phyloP scores from a whole-genome alignment of 2,888 invertebrate species.

The Dichetophora obliterata region DNA sequence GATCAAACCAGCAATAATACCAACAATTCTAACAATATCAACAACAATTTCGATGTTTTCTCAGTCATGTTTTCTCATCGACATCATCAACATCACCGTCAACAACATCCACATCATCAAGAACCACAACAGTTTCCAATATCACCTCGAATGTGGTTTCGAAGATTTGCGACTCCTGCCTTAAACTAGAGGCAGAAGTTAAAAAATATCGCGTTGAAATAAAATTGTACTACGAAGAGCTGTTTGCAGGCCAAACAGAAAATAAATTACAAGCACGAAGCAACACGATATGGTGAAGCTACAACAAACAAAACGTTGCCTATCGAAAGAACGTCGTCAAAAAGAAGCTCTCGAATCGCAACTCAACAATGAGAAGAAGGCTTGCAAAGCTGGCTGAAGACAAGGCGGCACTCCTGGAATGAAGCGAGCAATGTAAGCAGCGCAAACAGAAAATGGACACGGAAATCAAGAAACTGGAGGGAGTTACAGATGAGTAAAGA shows the following conservation, averaged over 20 bases:
- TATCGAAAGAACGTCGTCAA: conserved; percentile 85
- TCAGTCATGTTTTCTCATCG: conserved; percentile 52
- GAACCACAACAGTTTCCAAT: conserved; percentile 63
- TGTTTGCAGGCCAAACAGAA: too few species aligned
- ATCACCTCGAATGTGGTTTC: conserved; percentile 68
- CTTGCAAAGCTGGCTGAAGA: conserved; percentile 73
- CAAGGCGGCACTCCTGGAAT: conserved; percentile 73
- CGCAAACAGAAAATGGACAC: too few species aligned
- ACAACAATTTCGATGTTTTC: conserved; percentile 48
- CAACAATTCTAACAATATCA: too few species aligned
- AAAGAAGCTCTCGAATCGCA: conserved; percentile 81
- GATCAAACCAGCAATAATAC: conserved; percentile 49
- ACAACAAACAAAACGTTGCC: too few species aligned
- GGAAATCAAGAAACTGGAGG: too few species aligned
- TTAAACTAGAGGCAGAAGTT: conserved; percentile 68
- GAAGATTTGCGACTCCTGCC: conserved; percentile 69
- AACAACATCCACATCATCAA: conserved; percentile 62
- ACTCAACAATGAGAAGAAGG: conserved; percentile 80
- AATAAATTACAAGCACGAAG: too few species aligned
- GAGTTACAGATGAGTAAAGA: too few species aligned
- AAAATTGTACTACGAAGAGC: conserved; percentile 80
- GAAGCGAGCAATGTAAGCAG: conserved; percentile 77
- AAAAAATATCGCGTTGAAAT: conserved; percentile 69
- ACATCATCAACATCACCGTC: conserved; percentile 60
- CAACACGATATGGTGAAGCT: too few species aligned